phyloP scores from a whole-genome alignment of 2,113 vertebrate genomes.

The Zosterops pallidus region DNA sequence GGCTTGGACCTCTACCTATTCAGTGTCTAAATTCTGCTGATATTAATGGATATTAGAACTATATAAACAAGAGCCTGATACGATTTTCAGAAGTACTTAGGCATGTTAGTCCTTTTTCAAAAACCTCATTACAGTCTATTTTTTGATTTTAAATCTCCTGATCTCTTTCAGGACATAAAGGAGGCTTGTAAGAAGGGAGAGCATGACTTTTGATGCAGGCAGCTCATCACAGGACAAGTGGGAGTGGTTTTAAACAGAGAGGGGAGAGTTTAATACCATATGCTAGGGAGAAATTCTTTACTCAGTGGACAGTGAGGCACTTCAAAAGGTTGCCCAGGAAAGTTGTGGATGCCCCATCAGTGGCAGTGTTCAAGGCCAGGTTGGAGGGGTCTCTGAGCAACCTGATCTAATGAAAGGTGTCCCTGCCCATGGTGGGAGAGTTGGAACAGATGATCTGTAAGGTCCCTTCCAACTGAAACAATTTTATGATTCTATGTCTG shows the following conservation, averaged over 20 bases:
- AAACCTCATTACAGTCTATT: neutral
- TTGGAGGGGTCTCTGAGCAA: neutral
- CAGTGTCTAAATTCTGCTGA: neutral
- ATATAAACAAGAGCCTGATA: neutral
- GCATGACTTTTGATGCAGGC: neutral
- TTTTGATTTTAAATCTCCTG: neutral
- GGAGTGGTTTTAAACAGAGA: neutral
- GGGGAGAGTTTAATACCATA: neutral
- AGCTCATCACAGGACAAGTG: neutral
- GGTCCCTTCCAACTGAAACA: neutral
- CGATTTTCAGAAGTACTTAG: neutral
- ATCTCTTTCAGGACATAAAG: neutral
- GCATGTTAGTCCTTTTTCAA: neutral
- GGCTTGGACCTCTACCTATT: neutral
- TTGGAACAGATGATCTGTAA: neutral
- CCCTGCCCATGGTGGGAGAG: neutral
- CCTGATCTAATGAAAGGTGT: neutral
- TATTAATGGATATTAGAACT: neutral
- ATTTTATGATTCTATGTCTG: neutral
- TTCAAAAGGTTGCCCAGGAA: neutral
- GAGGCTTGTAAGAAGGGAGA: neutral
- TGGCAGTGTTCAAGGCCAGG: neutral
- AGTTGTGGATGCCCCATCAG: neutral
- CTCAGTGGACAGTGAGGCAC: neutral
- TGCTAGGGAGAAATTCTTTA: neutral